Percentiles rank a stretch among this genome's conserved stretches.
Conservation (phyloP, 2,113 vertebrate genomes). For the Xenopus borealis region DNA sequence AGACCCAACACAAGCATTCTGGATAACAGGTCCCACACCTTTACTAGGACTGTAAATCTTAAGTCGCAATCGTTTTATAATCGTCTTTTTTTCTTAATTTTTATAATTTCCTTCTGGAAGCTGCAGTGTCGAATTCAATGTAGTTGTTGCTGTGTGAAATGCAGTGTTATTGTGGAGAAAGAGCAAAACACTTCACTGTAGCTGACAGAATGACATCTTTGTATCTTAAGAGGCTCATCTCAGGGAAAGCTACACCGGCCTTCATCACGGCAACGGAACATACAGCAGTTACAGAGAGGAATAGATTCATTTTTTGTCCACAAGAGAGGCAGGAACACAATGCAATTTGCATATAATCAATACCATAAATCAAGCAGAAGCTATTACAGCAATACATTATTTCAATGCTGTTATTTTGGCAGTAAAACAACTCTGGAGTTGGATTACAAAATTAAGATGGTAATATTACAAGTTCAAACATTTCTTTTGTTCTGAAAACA, state of each 20-base stretch:
- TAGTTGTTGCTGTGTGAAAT: conserved; percentile 18
- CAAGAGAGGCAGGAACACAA: conserved; percentile 32
- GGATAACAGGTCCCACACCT: no score
- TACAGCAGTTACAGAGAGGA: conserved; percentile 23
- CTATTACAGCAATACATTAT: conserved; percentile 36
- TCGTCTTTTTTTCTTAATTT: conserved; percentile 6
- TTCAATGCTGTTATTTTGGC: conserved; percentile 9
- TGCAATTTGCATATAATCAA: conserved; percentile 45
- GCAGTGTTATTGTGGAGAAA: conserved; percentile 23
- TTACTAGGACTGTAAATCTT: neutral
- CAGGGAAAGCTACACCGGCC: conserved; percentile 26
- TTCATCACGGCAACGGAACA: conserved; percentile 21
- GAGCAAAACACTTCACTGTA: conserved; percentile 33
- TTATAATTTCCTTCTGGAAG: conserved; percentile 12
- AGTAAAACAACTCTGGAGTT: neutral
- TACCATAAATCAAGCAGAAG: conserved; percentile 34
- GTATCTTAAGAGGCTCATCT: conserved; percentile 31
- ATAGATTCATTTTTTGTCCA: conserved; percentile 38
- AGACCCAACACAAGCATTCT: no score
- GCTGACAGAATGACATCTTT: conserved; percentile 43
- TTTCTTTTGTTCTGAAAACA: no score
- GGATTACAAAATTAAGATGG: conserved; percentile 6
- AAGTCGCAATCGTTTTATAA: neutral
- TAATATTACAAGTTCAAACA: no score
- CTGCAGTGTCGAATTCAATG: conserved; percentile 36